A percentile compares a stretch with the other conserved stretches of the same genome.
Evolutionary conservation across 2,888 invertebrate genomes (phyloP).

Genomic region (Drosophila barbarae): DNA sequence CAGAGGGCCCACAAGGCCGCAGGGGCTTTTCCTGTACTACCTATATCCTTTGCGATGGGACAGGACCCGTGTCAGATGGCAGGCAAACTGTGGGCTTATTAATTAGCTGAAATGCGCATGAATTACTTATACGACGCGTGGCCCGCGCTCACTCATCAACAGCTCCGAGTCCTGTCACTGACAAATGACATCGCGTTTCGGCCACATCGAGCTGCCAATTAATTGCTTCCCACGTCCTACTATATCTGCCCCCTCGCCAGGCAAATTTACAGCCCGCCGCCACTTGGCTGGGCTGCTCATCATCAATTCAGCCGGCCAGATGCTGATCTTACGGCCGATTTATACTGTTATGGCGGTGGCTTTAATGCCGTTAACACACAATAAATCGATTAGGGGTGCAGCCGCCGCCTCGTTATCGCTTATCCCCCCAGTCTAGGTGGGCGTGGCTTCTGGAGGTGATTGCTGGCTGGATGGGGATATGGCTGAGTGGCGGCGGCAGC

Average conservation of each 20-base stretch:
- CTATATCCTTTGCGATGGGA: constrained; percentile 24
- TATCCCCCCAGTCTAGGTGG: constrained; percentile 34
- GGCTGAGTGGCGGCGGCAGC: background rate
- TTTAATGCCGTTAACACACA: constrained; percentile 53
- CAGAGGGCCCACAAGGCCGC: background rate
- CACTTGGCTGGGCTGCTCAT: constrained; percentile 32
- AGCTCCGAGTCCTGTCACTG: constrained; percentile 8
- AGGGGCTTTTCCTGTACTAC: background rate
- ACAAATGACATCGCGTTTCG: constrained; percentile 49
- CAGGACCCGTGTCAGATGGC: constrained; percentile 17
- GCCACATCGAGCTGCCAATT: constrained; percentile 51
- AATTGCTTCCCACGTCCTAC: constrained; percentile 33
- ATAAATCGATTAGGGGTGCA: constrained; percentile 64
- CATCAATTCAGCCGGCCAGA: constrained; percentile 23
- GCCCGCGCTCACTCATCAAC: constrained; percentile 10
- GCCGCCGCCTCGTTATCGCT: constrained; percentile 55
- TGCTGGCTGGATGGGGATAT: background rate
- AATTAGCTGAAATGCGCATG: constrained; percentile 55
- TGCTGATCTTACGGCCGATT: constrained; percentile 44
- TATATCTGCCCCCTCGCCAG: background rate
- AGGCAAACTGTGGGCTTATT: constrained; percentile 50
- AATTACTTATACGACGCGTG: constrained; percentile 57
- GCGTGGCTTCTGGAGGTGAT: constrained; percentile 5
- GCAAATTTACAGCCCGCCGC: constrained; percentile 43
- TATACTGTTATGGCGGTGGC: constrained; percentile 43